Evolutionary conservation across 1,140 invertebrate genomes (phyloP).

Genomic region (Neodiprion pinetum): DNA sequence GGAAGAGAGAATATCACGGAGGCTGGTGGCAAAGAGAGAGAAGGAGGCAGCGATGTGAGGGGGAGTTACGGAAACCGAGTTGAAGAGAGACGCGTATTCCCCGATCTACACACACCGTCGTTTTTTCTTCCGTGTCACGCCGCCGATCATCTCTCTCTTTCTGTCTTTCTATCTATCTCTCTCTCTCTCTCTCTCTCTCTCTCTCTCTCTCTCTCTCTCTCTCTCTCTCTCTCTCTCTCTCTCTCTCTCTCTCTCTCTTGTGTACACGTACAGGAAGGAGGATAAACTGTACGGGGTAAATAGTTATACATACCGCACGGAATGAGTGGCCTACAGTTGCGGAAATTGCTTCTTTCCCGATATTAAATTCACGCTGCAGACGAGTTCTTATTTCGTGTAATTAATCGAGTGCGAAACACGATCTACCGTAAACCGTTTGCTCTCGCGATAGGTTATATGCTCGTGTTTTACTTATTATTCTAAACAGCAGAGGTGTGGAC

Average conservation of each 20-base stretch:
- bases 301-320: no score
- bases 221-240: constrained; percentile 3
- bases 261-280: not conserved
- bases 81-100: not conserved
- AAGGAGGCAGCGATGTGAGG: constrained; percentile 20
- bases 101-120: not conserved
- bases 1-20: not conserved
- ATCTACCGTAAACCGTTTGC: no score
- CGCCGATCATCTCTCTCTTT: constrained; percentile 21
- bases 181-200: not conserved
- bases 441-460: no score
- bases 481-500: not conserved
- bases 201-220: constrained; percentile 11
- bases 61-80: constrained; percentile 13
- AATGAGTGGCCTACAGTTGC: no score
- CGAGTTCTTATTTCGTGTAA: no score
- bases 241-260: not conserved
- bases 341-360: no score
- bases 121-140: constrained; percentile 13
- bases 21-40: no score
- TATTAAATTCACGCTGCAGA: no score
- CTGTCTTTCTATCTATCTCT: not conserved
- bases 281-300: not conserved
- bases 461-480: no score
- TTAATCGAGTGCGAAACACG: no score